Conservation (phyloP, 2,797 vertebrate species). For the Oceanodroma leucorhoa region DNA sequence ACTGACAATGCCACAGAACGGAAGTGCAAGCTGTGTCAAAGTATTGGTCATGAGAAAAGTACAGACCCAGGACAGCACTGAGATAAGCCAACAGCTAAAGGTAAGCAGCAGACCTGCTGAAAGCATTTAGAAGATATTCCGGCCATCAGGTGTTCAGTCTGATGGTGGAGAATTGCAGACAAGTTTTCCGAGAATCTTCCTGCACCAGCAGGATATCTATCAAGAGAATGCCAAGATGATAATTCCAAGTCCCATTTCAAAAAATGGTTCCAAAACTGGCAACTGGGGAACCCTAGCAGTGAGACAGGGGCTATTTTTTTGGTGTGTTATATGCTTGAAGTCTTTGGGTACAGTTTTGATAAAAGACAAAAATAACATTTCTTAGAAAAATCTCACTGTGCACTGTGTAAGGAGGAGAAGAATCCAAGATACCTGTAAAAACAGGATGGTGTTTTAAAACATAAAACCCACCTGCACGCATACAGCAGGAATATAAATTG, state of each 20-base stretch:
- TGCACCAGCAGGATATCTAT: neutral
- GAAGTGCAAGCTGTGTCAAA: neutral
- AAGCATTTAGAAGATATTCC: neutral
- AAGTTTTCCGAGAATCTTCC: neutral
- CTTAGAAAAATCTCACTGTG: neutral
- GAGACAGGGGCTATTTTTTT: neutral
- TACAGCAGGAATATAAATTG: neutral
- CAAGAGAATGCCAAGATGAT: neutral
- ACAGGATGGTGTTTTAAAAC: neutral
- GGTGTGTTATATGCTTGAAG: neutral
- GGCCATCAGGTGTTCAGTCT: neutral
- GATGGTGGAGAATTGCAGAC: neutral
- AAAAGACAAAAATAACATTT: neutral
- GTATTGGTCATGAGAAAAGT: neutral
- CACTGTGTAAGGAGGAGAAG: neutral
- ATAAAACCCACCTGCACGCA: neutral
- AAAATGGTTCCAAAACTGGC: neutral
- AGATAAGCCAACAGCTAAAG: neutral
- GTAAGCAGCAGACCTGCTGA: neutral
- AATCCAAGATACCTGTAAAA: neutral
- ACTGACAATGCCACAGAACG: accelerated
- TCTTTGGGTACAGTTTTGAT: neutral
- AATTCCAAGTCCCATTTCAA: neutral
- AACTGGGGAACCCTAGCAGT: neutral
- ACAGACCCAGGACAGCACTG: neutral